These are phyloP conservation scores for Tretioscincus oriximinensis DNA, from an alignment of 2,113 vertebrate genomes.

Conservation along the genomic window DNA sequence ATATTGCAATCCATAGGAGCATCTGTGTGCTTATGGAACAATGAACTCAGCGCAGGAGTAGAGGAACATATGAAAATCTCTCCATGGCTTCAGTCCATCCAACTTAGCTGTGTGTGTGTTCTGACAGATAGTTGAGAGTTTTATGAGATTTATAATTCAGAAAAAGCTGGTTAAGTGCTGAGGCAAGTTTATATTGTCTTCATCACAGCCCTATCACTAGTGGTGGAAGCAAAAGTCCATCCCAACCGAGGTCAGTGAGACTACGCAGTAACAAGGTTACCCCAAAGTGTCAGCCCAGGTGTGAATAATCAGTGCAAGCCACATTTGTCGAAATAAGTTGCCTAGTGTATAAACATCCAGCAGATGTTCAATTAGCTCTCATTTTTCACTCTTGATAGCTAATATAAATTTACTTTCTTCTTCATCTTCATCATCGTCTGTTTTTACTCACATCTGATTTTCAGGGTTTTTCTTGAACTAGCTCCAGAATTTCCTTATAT, in stretches of 20 bases:
- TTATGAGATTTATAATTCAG: no score
- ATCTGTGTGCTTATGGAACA: no score
- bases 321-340: not conserved
- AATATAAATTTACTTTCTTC: not conserved
- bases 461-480: not conserved
- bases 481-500: not conserved
- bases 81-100: no score
- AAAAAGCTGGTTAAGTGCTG: no score
- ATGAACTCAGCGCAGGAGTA: no score
- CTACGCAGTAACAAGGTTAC: not conserved
- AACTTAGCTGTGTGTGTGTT: no score
- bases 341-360: not conserved
- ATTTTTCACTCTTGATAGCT: conserved; percentile 9
- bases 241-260: not conserved
- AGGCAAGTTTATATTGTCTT: no score
- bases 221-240: not conserved
- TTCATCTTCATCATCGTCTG: not conserved
- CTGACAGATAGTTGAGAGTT: no score
- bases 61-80: no score
- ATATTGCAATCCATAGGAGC: no score
- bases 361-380: not conserved
- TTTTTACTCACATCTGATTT: not conserved
- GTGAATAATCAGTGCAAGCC: not conserved
- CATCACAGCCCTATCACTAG: not conserved
- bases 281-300: not conserved